These are phyloP conservation scores for Leucophenga montana DNA, from an alignment of 2,888 invertebrate species.

Conservation along the genomic window DNA sequence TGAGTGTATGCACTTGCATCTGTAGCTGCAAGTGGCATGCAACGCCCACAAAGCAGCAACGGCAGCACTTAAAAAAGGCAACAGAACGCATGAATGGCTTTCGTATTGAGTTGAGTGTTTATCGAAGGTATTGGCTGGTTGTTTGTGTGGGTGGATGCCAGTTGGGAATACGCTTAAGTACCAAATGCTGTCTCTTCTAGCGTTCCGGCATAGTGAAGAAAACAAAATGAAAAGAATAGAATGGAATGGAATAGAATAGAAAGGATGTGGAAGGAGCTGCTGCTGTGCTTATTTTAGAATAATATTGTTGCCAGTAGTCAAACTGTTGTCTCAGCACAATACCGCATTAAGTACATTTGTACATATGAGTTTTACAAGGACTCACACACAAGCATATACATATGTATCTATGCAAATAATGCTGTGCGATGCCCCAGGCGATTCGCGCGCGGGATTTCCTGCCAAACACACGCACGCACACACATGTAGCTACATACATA, in stretches of 20 bases:
- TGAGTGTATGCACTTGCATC: not conserved
- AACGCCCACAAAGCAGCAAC: not conserved
- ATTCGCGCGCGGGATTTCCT: conserved; percentile 38
- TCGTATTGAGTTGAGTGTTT: too few relatives aligned
- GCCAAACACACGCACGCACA: not conserved
- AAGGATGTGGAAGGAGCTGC: too few relatives aligned
- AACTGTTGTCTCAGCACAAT: conserved; percentile 10
- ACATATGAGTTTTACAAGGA: not conserved
- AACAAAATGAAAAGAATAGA: too few relatives aligned
- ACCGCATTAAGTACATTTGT: not conserved
- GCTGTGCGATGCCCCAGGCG: conserved; percentile 39
- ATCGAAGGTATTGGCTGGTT: too few relatives aligned
- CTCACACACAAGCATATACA: not conserved
- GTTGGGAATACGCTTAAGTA: too few relatives aligned
- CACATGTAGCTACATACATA: conserved; percentile 3
- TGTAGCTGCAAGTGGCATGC: not conserved
- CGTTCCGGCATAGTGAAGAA: too few relatives aligned
- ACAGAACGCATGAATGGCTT: conserved; percentile 1
- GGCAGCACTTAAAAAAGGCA: not conserved
- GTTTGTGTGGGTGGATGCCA: too few relatives aligned
- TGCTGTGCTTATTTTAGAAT: too few relatives aligned
- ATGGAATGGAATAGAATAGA: too few relatives aligned
- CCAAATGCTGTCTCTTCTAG: too few relatives aligned
- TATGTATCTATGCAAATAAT: conserved; percentile 52
- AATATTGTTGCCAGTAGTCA: not conserved